Conservation (phyloP, 2,888 invertebrate species). For the Dastarcus helophoroides region DNA sequence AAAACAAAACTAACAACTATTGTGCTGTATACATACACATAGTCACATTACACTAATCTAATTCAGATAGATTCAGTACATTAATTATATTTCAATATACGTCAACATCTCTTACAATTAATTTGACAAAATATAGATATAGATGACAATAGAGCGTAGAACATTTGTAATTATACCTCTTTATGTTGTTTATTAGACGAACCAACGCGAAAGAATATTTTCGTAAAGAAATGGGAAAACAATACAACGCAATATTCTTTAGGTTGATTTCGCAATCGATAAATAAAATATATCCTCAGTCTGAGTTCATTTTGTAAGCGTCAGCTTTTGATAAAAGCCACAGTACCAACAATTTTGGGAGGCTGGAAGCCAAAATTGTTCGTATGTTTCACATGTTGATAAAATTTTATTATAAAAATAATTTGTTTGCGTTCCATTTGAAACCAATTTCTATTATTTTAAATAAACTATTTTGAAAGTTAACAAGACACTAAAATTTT, state of each 20-base stretch:
- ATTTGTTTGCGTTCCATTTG: too few species aligned
- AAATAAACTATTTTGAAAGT: too few species aligned
- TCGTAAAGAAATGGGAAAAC: too few species aligned
- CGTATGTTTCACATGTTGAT: conserved; percentile 12
- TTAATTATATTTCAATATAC: conserved; percentile 24
- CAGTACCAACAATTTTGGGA: conserved; percentile 29
- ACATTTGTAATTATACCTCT: conserved; percentile 31
- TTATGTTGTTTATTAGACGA: conserved; percentile 6
- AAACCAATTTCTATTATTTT: too few species aligned
- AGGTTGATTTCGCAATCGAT: conserved; percentile 7
- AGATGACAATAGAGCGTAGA: conserved; percentile 27
- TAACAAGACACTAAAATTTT: too few species aligned
- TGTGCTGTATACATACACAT: conserved; percentile 36
- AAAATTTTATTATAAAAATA: background rate
- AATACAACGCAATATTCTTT: too few species aligned
- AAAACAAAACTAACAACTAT: conserved; percentile 30
- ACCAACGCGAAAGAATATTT: conserved; percentile 7
- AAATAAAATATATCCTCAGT: background rate
- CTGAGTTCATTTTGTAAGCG: background rate
- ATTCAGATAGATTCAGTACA: conserved; percentile 35
- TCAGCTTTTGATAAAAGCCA: conserved; percentile 1
- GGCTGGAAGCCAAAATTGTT: conserved; percentile 32
- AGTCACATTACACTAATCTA: conserved; percentile 32
- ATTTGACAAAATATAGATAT: conserved; percentile 35
- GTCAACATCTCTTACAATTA: conserved; percentile 26